Base-by-base conservation (phyloP, 1,140 invertebrate species). In the Subanguina moxae region DNA sequence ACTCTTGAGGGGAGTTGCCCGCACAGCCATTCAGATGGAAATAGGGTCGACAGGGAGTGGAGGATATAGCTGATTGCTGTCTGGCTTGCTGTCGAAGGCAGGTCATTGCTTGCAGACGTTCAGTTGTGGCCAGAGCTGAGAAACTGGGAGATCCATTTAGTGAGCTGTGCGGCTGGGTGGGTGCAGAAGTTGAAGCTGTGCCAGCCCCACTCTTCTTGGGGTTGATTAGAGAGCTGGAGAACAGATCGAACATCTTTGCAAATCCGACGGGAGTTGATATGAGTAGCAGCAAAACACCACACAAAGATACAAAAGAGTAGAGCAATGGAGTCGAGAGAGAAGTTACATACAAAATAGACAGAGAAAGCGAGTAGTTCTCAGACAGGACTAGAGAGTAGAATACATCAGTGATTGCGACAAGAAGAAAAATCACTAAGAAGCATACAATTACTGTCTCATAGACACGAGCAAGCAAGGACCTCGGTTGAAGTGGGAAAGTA, bases 341-440 rank as follows among this genome's bases (percentile, higher is more conserved):
- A 9, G 65, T 59, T 38, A 75, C 63, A 38, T 67, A 61, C 38
- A 77, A 65, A 13, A 76, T 38, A 7, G 77, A 77, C 21, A 77
- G 38, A 21, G 32, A 21, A 9, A 42, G 13, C 11, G 70, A 74
- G 15, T 28, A 58, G n/a, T 67, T 25, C 28, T 63, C 43, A 23
- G 64, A 76, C 57, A 66, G 19, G 21, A 64, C 27, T 38, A 57
- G 91, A 74, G 96, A 87, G 32, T 93, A 93, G 71, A 95, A 84
- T 62, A 96, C 89, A 38, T 92, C 85, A 32, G 89, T 89, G 45
- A 97, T 85, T 38, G 96, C 85, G 57, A 88, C 86, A 67, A 97
- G 86, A 52, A 97, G 90, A 70, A 91, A 88, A 68, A 82, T 65
- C 11, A 82, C 69, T 3, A 82, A 57, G 30, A 64, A 52, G 38